These are phyloP conservation scores for Halcyon leucocephala DNA, from an alignment of 2,797 vertebrate genomes.

Conservation along the genomic window DNA sequence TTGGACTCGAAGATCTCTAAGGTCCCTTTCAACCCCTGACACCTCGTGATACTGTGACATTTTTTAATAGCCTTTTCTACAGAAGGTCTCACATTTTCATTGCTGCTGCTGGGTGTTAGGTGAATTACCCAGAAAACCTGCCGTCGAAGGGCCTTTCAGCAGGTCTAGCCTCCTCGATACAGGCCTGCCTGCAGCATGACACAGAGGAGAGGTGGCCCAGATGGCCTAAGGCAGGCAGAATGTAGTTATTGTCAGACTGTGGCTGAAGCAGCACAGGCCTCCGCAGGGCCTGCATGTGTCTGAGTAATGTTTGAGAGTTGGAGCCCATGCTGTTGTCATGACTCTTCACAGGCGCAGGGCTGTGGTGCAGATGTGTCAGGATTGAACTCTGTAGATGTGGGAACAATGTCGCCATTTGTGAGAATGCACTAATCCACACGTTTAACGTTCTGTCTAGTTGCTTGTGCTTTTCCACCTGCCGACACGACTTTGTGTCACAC, in stretches of 20 bases:
- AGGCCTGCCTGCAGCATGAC: background rate
- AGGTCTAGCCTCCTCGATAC: fast-evolving
- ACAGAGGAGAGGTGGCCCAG: background rate
- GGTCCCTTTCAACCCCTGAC: no score
- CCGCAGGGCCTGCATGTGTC: background rate
- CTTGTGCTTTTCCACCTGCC: background rate
- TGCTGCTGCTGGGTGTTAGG: background rate
- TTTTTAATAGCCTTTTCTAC: background rate
- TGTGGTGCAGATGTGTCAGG: background rate
- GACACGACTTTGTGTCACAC: background rate
- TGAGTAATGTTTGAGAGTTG: background rate
- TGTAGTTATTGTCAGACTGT: background rate
- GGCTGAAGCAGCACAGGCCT: background rate
- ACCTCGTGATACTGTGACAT: background rate
- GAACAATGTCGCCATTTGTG: background rate
- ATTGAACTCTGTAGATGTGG: background rate
- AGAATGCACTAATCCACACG: background rate
- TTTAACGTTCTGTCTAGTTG: background rate
- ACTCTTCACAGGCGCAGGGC: background rate
- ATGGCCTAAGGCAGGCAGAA: background rate
- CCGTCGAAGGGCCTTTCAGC: background rate
- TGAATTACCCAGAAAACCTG: background rate
- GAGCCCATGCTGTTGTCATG: background rate
- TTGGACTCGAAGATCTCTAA: no score
- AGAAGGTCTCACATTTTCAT: background rate